phyloP scores from a whole-genome alignment of 2,888 invertebrate species.

The Drosophila nr. medialis region DNA sequence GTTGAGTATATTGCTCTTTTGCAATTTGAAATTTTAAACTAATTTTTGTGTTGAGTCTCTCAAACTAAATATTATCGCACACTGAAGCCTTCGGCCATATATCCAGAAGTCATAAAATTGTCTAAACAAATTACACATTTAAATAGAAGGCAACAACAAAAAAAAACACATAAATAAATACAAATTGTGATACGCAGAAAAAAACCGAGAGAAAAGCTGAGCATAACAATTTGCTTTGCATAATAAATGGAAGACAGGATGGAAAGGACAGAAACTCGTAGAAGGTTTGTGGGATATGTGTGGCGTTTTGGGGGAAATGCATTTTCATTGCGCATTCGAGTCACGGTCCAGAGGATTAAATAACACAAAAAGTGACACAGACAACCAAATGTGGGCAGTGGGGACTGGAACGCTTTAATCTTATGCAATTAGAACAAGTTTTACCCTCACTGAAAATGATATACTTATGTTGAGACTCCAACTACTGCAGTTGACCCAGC shows the following conservation, averaged over 20 bases:
- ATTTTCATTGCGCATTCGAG: slow-evolving; percentile 44
- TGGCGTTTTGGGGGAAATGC: slow-evolving; percentile 11
- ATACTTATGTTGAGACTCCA: not conserved
- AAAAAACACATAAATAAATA: slow-evolving; percentile 11
- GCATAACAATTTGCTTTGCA: slow-evolving; percentile 60
- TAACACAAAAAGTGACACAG: slow-evolving; percentile 37
- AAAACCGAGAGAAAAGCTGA: slow-evolving; percentile 38
- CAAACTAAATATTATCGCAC: slow-evolving; percentile 1
- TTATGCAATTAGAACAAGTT: slow-evolving; percentile 31
- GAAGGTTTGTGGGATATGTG: not conserved
- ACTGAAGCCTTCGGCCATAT: slow-evolving; percentile 8
- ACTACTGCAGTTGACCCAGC: slow-evolving; percentile 32
- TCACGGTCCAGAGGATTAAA: slow-evolving; percentile 55
- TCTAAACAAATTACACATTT: slow-evolving; percentile 43
- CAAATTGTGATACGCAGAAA: slow-evolving; percentile 32
- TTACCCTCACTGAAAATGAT: not conserved
- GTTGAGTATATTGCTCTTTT: not conserved
- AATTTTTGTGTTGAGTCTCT: not conserved
- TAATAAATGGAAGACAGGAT: slow-evolving; percentile 20
- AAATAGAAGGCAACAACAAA: not conserved
- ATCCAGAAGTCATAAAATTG: slow-evolving; percentile 38
- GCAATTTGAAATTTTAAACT: too few species aligned
- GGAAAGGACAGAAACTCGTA: slow-evolving; percentile 5
- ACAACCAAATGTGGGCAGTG: slow-evolving; percentile 19
- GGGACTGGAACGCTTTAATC: slow-evolving; percentile 15